phyloP scores from a whole-genome alignment of 2,113 vertebrate genomes.

The Nibea albiflora region DNA sequence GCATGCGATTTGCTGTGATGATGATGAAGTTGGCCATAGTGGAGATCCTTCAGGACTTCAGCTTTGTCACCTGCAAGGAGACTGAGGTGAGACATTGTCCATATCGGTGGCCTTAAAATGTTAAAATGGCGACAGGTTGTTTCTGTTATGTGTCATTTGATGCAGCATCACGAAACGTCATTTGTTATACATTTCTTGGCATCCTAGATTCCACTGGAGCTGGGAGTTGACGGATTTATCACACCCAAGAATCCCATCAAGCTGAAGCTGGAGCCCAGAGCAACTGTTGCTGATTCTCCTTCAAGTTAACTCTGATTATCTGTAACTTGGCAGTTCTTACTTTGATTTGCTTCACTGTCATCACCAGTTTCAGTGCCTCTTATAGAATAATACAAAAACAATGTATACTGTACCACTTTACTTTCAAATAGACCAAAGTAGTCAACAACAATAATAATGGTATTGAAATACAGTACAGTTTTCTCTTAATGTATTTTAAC shows the following conservation, averaged over 20 bases:
- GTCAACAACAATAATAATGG: not conserved
- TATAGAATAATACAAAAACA: no score
- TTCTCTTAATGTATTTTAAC: not conserved
- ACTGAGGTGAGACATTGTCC: conserved; percentile 75
- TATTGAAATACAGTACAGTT: no score
- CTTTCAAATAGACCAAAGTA: not conserved
- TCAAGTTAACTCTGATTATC: conserved; percentile 8
- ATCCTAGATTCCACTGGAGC: conserved; percentile 77
- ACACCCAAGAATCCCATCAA: conserved; percentile 77
- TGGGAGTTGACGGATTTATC: conserved; percentile 62
- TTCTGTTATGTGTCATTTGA: not conserved
- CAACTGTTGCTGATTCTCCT: not conserved
- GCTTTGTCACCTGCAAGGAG: conserved; percentile 81
- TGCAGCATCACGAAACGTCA: not conserved
- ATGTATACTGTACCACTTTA: not conserved
- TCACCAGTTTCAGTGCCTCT: not conserved
- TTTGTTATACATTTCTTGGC: not conserved
- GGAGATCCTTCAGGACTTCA: conserved; percentile 80
- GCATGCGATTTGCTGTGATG: conserved; percentile 84
- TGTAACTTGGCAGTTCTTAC: not conserved
- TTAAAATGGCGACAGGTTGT: not conserved
- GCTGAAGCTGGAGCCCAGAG: conserved; percentile 80
- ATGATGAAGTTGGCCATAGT: conserved; percentile 75
- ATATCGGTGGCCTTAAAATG: not conserved
- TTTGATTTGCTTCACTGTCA: not conserved